Evolutionary conservation across 2,888 invertebrate species (phyloP).

Genomic region (Eilema sororculum): DNA sequence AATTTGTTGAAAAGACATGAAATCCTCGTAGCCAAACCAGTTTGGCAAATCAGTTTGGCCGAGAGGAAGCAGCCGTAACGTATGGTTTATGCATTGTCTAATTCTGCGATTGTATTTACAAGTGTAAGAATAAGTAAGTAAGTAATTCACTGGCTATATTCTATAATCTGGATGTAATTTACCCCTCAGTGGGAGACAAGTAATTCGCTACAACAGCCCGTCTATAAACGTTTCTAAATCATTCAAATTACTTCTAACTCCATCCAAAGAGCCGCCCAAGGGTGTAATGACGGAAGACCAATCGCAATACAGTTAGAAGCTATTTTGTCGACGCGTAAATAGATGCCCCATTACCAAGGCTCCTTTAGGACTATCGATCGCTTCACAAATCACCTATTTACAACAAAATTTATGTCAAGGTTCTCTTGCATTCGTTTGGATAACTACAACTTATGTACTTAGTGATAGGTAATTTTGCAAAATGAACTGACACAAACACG

Average conservation of each 20-base stretch:
- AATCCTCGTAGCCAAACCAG: no score
- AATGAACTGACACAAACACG: no score
- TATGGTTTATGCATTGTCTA: no score
- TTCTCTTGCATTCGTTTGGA: background rate
- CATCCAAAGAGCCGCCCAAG: slow-evolving; percentile 1
- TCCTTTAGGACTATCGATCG: background rate
- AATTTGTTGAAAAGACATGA: no score
- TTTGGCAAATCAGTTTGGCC: no score
- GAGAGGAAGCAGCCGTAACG: no score
- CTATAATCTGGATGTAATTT: background rate
- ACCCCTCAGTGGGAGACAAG: background rate
- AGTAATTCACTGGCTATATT: no score
- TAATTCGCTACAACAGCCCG: background rate
- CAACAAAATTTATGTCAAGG: background rate
- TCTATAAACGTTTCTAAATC: background rate
- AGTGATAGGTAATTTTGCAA: no score
- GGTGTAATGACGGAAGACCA: background rate
- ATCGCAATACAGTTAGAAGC: background rate
- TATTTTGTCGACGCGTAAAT: background rate
- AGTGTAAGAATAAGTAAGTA: no score
- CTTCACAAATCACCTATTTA: background rate
- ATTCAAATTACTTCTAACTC: background rate
- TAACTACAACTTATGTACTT: background rate
- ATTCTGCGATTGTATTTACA: no score
- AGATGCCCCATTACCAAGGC: background rate